These are phyloP conservation scores for Drosophila gunungcola DNA, from an alignment of 1,140 invertebrate genomes.

Conservation along the genomic window DNA sequence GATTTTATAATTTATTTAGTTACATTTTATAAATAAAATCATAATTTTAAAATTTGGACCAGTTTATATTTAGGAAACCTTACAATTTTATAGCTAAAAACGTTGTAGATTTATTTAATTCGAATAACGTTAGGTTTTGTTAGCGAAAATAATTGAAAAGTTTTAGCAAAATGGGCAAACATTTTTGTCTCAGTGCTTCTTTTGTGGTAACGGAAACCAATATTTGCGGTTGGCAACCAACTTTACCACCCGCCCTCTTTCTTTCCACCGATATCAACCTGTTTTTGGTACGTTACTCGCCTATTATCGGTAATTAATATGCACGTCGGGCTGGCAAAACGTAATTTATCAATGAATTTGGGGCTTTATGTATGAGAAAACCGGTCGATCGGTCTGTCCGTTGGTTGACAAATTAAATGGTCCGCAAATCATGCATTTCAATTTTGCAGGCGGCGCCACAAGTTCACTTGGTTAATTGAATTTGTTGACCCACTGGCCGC, in stretches of 20 bases:
- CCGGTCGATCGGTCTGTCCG: slow-evolving; percentile 30
- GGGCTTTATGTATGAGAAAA: slow-evolving; percentile 34
- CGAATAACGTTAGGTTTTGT: too few species aligned
- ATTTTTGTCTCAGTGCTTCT: slow-evolving; percentile 2
- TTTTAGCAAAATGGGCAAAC: background rate
- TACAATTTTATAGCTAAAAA: too few species aligned
- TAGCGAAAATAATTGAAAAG: too few species aligned
- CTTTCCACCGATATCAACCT: slow-evolving; percentile 21
- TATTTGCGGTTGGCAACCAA: slow-evolving; percentile 11
- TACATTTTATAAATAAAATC: too few species aligned
- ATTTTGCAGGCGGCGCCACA: slow-evolving; percentile 68
- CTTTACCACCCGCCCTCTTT: background rate
- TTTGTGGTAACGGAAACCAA: slow-evolving; percentile 14
- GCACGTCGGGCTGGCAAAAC: slow-evolving; percentile 8
- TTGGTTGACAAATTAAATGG: slow-evolving; percentile 41
- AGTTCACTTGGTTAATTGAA: slow-evolving; percentile 80
- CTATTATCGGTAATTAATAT: slow-evolving; percentile 50
- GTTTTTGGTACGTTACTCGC: slow-evolving; percentile 26
- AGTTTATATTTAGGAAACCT: too few species aligned
- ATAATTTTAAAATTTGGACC: too few species aligned
- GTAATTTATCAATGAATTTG: slow-evolving; percentile 69
- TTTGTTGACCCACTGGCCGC: slow-evolving; percentile 74
- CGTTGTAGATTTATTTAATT: too few species aligned
- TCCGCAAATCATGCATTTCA: slow-evolving; percentile 64
- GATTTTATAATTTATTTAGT: too few species aligned